These are phyloP conservation scores for Eupithecia subumbrata DNA, from an alignment of 2,888 invertebrate genomes.

Conservation along the genomic window DNA sequence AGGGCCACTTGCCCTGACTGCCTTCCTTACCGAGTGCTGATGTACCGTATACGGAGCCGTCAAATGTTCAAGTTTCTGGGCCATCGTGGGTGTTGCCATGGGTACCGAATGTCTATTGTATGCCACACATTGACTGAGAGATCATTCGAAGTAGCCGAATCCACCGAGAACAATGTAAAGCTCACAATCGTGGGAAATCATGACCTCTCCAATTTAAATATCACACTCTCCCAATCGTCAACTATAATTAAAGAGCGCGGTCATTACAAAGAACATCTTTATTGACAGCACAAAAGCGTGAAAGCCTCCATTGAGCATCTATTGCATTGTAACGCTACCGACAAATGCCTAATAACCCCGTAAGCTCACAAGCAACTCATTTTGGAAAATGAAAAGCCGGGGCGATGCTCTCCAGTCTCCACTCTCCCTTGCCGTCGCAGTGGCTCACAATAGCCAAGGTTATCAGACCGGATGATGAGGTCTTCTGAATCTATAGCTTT, in stretches of 20 bases:
- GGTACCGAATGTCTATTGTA: conserved; percentile 34
- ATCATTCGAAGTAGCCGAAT: conserved; percentile 36
- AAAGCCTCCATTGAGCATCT: conserved; percentile 70
- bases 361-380: conserved; percentile 69
- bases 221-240: conserved; percentile 51
- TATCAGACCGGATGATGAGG: conserved; percentile 82
- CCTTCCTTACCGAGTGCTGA: conserved; percentile 40
- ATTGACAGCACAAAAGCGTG: conserved; percentile 76
- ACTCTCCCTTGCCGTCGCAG: conserved; percentile 71
- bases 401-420: conserved; percentile 65
- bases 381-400: conserved; percentile 78
- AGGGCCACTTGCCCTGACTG: conserved; percentile 40
- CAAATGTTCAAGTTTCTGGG: conserved; percentile 42
- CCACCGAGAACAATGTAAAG: conserved; percentile 42
- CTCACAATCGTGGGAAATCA: conserved; percentile 45
- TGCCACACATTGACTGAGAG: conserved; percentile 33
- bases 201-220: conserved; percentile 52
- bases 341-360: conserved; percentile 71
- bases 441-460: conserved; percentile 75
- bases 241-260: conserved; percentile 65
- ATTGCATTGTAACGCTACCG: conserved; percentile 70
- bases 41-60: conserved; percentile 39
- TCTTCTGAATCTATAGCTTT: conserved; percentile 76
- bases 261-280: conserved; percentile 70
- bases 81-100: conserved; percentile 35